A percentile compares a stretch with the other conserved stretches of the same genome.
Evolutionary conservation across 2,113 vertebrate species (phyloP).

Genomic region (Peromyscus leucopus): DNA sequence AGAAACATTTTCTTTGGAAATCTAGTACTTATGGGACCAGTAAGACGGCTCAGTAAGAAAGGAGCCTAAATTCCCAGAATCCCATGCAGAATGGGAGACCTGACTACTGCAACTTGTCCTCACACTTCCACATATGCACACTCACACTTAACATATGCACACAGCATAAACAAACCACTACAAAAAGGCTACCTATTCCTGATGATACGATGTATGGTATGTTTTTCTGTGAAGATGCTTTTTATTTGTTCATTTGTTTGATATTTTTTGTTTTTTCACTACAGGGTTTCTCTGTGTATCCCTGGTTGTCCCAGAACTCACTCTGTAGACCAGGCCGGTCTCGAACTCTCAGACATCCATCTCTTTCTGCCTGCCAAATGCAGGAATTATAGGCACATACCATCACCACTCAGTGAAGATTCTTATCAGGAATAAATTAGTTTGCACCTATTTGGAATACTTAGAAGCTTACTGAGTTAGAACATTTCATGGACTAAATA

Average conservation of each 20-base stretch:
- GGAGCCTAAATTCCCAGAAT: not conserved
- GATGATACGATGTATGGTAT: not conserved
- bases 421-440: not conserved
- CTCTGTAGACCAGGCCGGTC: not conserved
- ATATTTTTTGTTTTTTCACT: not conserved
- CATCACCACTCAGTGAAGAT: not conserved
- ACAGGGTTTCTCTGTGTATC: not conserved
- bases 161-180: not conserved
- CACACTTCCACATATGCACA: not conserved
- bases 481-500: conserved; percentile 18
- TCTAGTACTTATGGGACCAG: not conserved
- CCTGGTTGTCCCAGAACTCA: not conserved
- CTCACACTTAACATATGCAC: not conserved
- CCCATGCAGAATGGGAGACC: not conserved
- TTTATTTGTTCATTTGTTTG: not conserved
- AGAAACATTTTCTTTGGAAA: conserved; percentile 40
- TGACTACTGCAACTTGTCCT: not conserved
- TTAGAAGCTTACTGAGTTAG: not conserved
- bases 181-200: not conserved
- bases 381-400: not conserved
- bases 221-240: not conserved
- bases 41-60: too few species aligned
- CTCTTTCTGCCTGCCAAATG: not conserved
- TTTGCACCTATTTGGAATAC: not conserved
- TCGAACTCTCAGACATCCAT: not conserved